phyloP scores from a whole-genome alignment of 2,888 invertebrate species.

The Acrobasis repandana region DNA sequence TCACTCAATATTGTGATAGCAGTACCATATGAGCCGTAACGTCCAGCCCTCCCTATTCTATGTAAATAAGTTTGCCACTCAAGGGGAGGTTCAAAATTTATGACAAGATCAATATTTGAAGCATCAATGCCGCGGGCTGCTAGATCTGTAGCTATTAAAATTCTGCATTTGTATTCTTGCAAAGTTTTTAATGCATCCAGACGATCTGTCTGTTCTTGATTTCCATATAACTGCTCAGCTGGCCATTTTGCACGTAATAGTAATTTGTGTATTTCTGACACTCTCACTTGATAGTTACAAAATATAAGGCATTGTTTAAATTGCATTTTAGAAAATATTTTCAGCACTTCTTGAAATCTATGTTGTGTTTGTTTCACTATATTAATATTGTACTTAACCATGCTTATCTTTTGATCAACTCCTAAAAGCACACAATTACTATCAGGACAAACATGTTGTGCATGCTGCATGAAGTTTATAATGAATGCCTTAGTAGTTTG shows the following conservation, averaged over 20 bases:
- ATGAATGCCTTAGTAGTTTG: constrained; percentile 88
- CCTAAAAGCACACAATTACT: constrained; percentile 86
- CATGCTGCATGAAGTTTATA: constrained; percentile 89
- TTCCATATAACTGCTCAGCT: constrained; percentile 89
- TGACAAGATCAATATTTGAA: constrained; percentile 94
- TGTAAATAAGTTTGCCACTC: constrained; percentile 94
- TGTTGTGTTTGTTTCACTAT: constrained; percentile 85
- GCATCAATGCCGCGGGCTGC: constrained; percentile 97
- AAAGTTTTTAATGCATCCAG: constrained; percentile 89
- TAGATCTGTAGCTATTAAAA: constrained; percentile 95
- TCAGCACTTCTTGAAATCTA: constrained; percentile 85
- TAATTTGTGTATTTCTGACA: constrained; percentile 89
- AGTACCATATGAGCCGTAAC: constrained; percentile 94
- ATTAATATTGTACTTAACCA: constrained; percentile 84
- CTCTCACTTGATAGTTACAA: constrained; percentile 93
- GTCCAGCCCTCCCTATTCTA: constrained; percentile 96
- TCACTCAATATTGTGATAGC: constrained; percentile 89
- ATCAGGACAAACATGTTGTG: constrained; percentile 89
- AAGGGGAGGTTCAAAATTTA: constrained; percentile 94
- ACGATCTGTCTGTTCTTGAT: constrained; percentile 90
- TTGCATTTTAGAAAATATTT: constrained; percentile 86
- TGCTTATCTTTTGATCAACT: constrained; percentile 88
- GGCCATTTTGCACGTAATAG: constrained; percentile 90
- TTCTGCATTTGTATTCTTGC: constrained; percentile 90
- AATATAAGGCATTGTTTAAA: constrained; percentile 97